phyloP scores from a whole-genome alignment of 2,797 vertebrate genomes.

The Kryptolebias ocellatus region DNA sequence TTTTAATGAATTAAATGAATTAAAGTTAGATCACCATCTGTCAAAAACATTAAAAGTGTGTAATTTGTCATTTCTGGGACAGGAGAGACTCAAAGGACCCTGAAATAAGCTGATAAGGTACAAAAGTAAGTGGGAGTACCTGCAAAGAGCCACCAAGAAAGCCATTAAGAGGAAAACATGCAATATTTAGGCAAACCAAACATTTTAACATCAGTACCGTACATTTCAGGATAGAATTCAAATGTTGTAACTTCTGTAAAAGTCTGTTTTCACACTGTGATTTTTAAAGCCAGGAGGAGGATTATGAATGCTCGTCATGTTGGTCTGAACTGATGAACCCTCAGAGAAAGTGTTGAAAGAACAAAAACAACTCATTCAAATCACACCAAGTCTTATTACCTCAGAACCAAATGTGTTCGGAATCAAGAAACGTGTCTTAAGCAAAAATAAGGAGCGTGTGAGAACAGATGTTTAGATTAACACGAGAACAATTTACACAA shows the following conservation, averaged over 20 bases:
- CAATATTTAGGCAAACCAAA: too few species aligned
- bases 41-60: too few species aligned
- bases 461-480: neutral
- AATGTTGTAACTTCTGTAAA: neutral
- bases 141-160: too few species aligned
- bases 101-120: too few species aligned
- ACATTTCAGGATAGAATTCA: too few species aligned
- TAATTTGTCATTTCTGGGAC: too few species aligned
- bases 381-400: neutral
- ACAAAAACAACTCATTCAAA: neutral
- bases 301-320: neutral
- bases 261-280: neutral
- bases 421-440: neutral
- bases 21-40: too few species aligned
- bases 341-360: neutral
- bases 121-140: too few species aligned
- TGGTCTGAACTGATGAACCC: neutral
- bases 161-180: too few species aligned
- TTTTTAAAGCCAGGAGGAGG: neutral
- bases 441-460: neutral
- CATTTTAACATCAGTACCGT: too few species aligned
- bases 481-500: conserved; percentile 31
- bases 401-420: conserved; percentile 18
- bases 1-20: too few species aligned
- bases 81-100: too few species aligned